Conservation (phyloP, 2,888 invertebrate species). For the Eledone cirrhosa region DNA sequence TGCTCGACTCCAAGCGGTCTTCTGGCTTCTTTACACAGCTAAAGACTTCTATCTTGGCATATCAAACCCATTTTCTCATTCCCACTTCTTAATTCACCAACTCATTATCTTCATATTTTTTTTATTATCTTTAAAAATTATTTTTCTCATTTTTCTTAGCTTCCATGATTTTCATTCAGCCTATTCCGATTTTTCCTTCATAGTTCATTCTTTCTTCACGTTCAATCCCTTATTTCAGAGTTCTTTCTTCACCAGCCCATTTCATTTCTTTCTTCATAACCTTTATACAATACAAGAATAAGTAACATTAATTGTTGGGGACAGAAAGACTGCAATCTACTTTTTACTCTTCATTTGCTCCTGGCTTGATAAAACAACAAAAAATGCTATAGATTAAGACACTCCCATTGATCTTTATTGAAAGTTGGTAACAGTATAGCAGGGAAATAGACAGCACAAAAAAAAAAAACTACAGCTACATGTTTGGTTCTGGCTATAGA, state of each 20-base stretch:
- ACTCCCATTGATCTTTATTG: conserved; percentile 21
- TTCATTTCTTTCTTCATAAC: conserved; percentile 48
- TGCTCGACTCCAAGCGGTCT: conserved; percentile 22
- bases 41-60: conserved; percentile 27
- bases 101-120: conserved; percentile 24
- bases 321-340: conserved; percentile 5
- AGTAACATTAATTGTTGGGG: conserved; percentile 11
- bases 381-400: conserved; percentile 13
- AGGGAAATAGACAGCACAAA: conserved; percentile 18
- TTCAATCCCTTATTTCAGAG: conserved; percentile 25
- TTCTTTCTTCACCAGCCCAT: conserved; percentile 38
- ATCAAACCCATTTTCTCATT: conserved; percentile 28
- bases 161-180: conserved; percentile 27
- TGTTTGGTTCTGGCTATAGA: conserved; percentile 6
- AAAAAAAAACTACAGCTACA: conserved; percentile 12
- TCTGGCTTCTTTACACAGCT: conserved; percentile 26
- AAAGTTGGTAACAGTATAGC: conserved; percentile 24
- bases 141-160: conserved; percentile 24
- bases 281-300: conserved; percentile 39
- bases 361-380: conserved; percentile 11
- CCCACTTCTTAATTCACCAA: conserved; percentile 21
- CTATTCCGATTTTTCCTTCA: conserved; percentile 21
- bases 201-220: conserved; percentile 25
- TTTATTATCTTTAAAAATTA: too few species aligned
- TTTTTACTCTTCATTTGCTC: neutral